A percentile compares a stretch with the other conserved stretches of the same genome.
Conservation (phyloP, 2,113 vertebrate species). For the Micronycteris hirsuta region DNA sequence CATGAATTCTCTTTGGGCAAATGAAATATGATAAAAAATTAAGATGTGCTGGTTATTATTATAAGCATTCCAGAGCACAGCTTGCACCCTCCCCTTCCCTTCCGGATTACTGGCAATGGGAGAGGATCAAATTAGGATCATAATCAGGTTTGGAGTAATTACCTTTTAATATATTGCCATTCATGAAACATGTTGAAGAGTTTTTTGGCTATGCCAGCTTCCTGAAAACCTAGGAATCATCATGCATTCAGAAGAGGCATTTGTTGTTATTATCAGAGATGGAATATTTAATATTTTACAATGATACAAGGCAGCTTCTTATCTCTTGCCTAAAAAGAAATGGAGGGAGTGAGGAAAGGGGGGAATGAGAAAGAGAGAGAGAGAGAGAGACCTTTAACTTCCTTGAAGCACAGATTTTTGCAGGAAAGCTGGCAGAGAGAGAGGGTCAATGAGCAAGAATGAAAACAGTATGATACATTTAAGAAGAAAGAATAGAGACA, state of each 20-base stretch:
- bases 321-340: neutral
- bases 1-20: neutral
- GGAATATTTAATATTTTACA: constrained; percentile 16
- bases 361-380: neutral
- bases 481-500: neutral
- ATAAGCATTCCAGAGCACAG: neutral
- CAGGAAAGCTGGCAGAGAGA: neutral
- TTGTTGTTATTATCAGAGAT: neutral
- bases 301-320: neutral
- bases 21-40: neutral
- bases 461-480: neutral
- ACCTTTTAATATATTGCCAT: neutral
- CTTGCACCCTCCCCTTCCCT: neutral
- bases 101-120: neutral
- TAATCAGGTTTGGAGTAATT: neutral
- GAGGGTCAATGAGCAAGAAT: neutral
- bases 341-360: neutral
- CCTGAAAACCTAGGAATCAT: neutral
- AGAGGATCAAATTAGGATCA: neutral
- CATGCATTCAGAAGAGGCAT: neutral
- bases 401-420: neutral
- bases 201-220: neutral
- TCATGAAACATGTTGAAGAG: neutral
- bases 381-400: neutral
- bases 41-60: neutral